A percentile compares a stretch with the other conserved stretches of the same genome.
Evolutionary conservation across 2,888 invertebrate genomes (phyloP).

Genomic region (Esperia sulphurella): DNA sequence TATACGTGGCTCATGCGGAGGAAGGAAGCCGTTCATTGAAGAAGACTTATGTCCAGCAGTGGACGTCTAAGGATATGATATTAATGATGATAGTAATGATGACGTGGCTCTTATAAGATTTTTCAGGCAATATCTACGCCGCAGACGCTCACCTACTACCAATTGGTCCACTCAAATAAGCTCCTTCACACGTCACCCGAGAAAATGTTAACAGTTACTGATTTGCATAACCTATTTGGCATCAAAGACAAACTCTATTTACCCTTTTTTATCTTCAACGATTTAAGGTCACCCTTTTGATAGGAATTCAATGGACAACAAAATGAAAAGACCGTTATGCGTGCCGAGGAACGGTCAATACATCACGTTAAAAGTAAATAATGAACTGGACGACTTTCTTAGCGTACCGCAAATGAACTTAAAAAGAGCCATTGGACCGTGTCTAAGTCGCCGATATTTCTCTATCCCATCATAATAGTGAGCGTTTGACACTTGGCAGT

Average conservation of each 20-base stretch:
- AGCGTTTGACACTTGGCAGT: slow-evolving; percentile 51
- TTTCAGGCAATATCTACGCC: too few species aligned
- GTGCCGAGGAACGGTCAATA: slow-evolving; percentile 28
- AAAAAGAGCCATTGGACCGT: slow-evolving; percentile 49
- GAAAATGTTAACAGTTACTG: too few species aligned
- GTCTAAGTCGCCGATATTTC: slow-evolving; percentile 57
- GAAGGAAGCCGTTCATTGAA: too few species aligned
- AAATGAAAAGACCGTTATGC: slow-evolving; percentile 21
- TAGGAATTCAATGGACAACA: slow-evolving; percentile 28
- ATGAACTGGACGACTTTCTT: slow-evolving; percentile 38
- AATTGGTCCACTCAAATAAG: too few species aligned
- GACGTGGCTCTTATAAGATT: too few species aligned
- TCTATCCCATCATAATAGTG: slow-evolving; percentile 54
- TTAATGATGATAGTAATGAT: too few species aligned
- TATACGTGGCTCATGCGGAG: too few species aligned
- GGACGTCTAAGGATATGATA: too few species aligned
- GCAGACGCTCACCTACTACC: too few species aligned
- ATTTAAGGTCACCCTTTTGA: slow-evolving; percentile 21
- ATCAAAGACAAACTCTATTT: background rate
- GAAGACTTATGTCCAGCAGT: too few species aligned
- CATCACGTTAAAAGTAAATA: slow-evolving; percentile 39
- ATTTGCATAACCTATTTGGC: background rate
- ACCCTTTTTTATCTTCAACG: background rate
- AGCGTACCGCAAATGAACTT: slow-evolving; percentile 33
- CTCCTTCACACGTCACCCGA: too few species aligned